These are phyloP conservation scores for Gonatopus flavifemur DNA, from an alignment of 1,140 invertebrate genomes.

Conservation along the genomic window DNA sequence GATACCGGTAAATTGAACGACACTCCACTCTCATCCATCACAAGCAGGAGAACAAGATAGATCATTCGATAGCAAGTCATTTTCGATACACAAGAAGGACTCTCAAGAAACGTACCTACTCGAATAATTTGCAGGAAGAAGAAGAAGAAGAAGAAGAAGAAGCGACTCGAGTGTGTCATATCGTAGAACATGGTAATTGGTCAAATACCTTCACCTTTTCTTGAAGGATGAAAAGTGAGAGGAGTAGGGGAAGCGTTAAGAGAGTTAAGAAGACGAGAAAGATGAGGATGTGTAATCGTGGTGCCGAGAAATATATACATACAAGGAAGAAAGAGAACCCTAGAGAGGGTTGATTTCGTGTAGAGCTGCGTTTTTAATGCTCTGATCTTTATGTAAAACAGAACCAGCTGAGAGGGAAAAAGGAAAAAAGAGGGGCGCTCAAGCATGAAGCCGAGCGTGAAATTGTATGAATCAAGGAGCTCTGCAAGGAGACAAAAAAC, in stretches of 20 bases:
- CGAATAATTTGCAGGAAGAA: background rate
- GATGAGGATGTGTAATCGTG: background rate
- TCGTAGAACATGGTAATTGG: conserved; percentile 32
- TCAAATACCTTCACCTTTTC: conserved; percentile 14
- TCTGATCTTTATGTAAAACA: conserved; percentile 54
- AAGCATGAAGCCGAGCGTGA: conserved; percentile 49
- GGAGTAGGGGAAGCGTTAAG: background rate
- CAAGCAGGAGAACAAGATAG: too few relatives aligned
- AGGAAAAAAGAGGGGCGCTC: conserved; percentile 20
- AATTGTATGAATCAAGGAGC: conserved; percentile 52
- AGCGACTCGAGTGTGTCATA: conserved; percentile 30
- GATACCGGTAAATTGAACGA: too few relatives aligned
- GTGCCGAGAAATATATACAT: background rate
- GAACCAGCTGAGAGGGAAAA: conserved; percentile 3
- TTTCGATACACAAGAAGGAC: too few relatives aligned
- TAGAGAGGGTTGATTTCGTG: conserved; percentile 38
- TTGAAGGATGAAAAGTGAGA: conserved; percentile 6
- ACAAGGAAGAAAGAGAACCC: conserved; percentile 3
- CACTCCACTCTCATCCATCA: too few relatives aligned
- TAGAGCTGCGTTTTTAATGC: conserved; percentile 50
- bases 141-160: conserved; percentile 8
- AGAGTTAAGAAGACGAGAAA: background rate
- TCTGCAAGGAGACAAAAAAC: conserved; percentile 40
- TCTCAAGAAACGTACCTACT: background rate
- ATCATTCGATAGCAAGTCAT: too few relatives aligned